Percentiles rank a stretch among this genome's conserved stretches.
Evolutionary conservation across 23 tunicate genomes (phyloP).

Genomic region (Styela plicata): DNA sequence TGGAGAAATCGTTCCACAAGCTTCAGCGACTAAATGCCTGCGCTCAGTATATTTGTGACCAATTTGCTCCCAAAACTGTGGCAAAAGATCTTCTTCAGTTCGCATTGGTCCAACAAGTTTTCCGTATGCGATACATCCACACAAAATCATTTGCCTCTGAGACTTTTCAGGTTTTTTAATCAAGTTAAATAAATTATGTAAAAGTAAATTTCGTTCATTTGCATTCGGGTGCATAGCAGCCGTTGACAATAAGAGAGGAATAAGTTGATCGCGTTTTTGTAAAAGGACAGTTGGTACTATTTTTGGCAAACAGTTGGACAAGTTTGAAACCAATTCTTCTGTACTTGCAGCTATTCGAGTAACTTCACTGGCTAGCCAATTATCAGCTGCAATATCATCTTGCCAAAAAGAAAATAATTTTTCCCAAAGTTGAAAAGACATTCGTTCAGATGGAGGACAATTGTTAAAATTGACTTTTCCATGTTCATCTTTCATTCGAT

Average conservation of each 20-base stretch:
- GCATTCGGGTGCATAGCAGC: slow-evolving; percentile 65
- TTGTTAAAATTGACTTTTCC: not conserved
- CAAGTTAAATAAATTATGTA: slow-evolving; percentile 85
- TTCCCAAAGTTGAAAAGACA: not conserved
- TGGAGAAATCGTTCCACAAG: slow-evolving; percentile 91
- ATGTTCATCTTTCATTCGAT: not conserved
- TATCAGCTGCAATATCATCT: not conserved
- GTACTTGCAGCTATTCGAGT: slow-evolving; percentile 37
- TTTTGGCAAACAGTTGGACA: slow-evolving; percentile 72
- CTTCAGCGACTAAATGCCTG: slow-evolving; percentile 87
- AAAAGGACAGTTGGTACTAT: slow-evolving; percentile 76
- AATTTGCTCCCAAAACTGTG: slow-evolving; percentile 97
- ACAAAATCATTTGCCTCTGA: slow-evolving; percentile 74
- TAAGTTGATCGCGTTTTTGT: slow-evolving; percentile 84
- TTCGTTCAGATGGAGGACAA: not conserved
- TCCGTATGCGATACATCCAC: slow-evolving; percentile 77
- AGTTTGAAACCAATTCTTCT: slow-evolving; percentile 31
- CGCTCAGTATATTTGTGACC: slow-evolving; percentile 90
- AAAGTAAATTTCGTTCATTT: slow-evolving; percentile 43
- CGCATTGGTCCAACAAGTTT: slow-evolving; percentile 65
- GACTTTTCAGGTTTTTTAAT: slow-evolving; percentile 81
- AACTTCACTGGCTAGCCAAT: slow-evolving; percentile 30
- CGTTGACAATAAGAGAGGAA: slow-evolving; percentile 76
- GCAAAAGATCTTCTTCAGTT: slow-evolving; percentile 85
- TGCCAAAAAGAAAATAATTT: not conserved